Conservation (phyloP, 2,797 vertebrate species). For the Tadarida brasiliensis region DNA sequence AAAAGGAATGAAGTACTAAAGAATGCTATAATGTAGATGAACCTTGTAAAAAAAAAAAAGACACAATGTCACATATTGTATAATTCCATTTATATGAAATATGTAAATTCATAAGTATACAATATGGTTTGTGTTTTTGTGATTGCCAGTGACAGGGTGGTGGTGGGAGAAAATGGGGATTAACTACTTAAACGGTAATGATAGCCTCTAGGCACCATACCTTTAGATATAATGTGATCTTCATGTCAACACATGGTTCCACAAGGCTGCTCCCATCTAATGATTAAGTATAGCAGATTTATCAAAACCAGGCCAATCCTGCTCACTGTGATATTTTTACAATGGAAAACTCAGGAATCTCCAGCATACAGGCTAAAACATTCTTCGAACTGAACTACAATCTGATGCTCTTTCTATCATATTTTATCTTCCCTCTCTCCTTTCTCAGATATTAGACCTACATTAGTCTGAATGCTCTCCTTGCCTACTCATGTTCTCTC, state of each 20-base stretch:
- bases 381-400: neutral
- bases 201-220: neutral
- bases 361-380: neutral
- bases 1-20: neutral
- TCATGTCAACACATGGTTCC: neutral
- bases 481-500: neutral
- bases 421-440: neutral
- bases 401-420: neutral
- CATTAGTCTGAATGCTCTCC: neutral
- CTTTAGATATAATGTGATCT: neutral
- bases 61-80: neutral
- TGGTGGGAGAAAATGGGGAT: neutral
- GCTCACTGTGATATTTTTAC: neutral
- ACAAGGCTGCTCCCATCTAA: neutral
- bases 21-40: neutral
- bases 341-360: neutral
- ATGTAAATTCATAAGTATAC: neutral
- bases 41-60: neutral
- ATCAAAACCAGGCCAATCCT: neutral
- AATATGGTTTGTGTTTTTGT: neutral
- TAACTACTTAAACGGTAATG: neutral
- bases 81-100: neutral
- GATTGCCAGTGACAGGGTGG: neutral
- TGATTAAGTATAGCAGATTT: neutral
- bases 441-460: neutral